Conservation (phyloP, 2,797 vertebrate species). For the Sarcophilus harrisii region DNA sequence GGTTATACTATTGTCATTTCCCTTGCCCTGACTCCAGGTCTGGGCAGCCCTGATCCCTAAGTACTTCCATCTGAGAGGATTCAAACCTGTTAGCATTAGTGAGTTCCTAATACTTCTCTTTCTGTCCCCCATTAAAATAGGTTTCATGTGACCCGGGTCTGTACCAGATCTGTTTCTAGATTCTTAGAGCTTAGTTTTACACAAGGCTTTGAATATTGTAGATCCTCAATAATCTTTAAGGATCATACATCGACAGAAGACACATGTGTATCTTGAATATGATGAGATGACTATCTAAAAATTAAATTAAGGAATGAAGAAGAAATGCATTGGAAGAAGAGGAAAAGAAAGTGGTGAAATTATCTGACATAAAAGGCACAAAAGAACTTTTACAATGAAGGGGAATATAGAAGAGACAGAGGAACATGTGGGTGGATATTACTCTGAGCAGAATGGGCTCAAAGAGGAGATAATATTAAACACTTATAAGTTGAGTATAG, state of each 20-base stretch:
- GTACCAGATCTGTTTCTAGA: not conserved
- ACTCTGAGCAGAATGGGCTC: not conserved
- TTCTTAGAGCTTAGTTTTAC: not conserved
- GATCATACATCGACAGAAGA: not conserved
- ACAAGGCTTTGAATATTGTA: not conserved
- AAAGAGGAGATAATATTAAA: not conserved
- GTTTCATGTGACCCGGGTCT: not conserved
- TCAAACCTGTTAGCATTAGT: not conserved
- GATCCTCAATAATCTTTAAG: not conserved
- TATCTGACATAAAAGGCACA: not conserved
- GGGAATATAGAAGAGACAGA: not conserved
- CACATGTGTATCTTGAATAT: not conserved
- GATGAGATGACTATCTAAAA: not conserved
- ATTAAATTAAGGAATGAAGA: not conserved
- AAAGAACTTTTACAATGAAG: not conserved
- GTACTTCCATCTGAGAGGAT: not conserved
- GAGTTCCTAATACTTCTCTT: not conserved
- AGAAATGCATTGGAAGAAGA: not conserved
- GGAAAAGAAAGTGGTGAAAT: not conserved
- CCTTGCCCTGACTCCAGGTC: not conserved
- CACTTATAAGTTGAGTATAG: not conserved
- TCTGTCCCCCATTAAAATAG: not conserved
- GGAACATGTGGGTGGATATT: not conserved
- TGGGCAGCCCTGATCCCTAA: not conserved
- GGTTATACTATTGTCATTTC: not conserved